phyloP scores from a whole-genome alignment of 1,140 invertebrate species.

The Aleiodes sp. region DNA sequence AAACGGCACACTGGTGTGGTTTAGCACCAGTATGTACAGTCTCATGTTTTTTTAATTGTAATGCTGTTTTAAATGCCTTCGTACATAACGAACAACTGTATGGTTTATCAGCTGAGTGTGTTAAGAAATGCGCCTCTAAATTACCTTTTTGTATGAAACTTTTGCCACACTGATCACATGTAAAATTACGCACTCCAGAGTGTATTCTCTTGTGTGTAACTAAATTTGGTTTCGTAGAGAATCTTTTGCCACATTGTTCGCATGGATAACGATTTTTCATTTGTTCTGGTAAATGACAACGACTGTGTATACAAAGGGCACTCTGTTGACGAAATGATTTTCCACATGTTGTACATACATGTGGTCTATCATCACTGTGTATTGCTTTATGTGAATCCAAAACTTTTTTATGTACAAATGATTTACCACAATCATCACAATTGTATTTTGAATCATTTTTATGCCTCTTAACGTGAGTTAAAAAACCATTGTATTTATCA shows the following conservation, averaged over 20 bases:
- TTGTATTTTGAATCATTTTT: slow-evolving; percentile 66
- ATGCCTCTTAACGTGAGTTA: slow-evolving; percentile 69
- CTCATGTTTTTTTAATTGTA: slow-evolving; percentile 69
- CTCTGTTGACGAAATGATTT: slow-evolving; percentile 70
- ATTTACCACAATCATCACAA: slow-evolving; percentile 69
- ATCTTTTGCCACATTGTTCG: slow-evolving; percentile 69
- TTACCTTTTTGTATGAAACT: slow-evolving; percentile 72
- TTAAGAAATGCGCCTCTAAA: slow-evolving; percentile 69
- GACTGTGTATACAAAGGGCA: slow-evolving; percentile 66
- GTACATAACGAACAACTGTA: slow-evolving; percentile 59
- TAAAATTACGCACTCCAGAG: slow-evolving; percentile 67
- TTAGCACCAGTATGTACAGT: slow-evolving; percentile 76
- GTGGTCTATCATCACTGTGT: slow-evolving; percentile 66
- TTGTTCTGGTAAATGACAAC: slow-evolving; percentile 68
- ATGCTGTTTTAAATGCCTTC: slow-evolving; percentile 69
- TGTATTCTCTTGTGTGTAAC: slow-evolving; percentile 71
- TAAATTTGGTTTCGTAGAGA: slow-evolving; percentile 69
- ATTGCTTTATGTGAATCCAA: slow-evolving; percentile 65
- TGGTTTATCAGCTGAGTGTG: slow-evolving; percentile 67
- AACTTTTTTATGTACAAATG: slow-evolving; percentile 66
- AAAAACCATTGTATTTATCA: slow-evolving; percentile 69
- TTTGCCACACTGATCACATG: slow-evolving; percentile 71
- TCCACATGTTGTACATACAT: slow-evolving; percentile 67
- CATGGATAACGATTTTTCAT: slow-evolving; percentile 69
- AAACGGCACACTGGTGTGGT: slow-evolving; percentile 79